Evolutionary conservation across 2,888 invertebrate species (phyloP), one percentile per base, ranked within the genome.

Genomic region (Tinea pellionella): DNA sequence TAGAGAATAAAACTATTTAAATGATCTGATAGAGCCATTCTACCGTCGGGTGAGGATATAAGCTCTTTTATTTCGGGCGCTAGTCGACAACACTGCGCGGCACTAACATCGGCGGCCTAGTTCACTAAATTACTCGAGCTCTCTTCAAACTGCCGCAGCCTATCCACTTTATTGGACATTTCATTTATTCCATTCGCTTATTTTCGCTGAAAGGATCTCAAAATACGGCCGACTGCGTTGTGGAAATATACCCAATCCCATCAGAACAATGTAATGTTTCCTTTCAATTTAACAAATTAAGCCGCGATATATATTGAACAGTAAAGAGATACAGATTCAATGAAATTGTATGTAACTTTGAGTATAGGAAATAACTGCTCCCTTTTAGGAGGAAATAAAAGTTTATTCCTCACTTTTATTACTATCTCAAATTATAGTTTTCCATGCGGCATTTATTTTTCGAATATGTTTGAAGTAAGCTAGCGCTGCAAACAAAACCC

Each of bases 201-300:
- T 82, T 78, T 75, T 73, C 74, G 69, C 64, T 73, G 75, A 77
- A 78, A 75, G 79, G 80, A 79, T 80, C 80, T 72, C 69, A 71
- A 66, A 74, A 81, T 80, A 82, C 82, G 81, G 80, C 70, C 78
- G 76, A 77, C 74, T 78, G 78, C 74, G 77, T 80, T 78, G 74
- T 78, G 73, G 77, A 79, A 83, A 83, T 80, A 83, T 80, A 80
- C 82, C 78, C 82, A 82, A 82, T 82, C 78, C 73, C 71, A 73
- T 74, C 73, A 67, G 75, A 77, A 80, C 77, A 80, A 78, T 80
- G 73, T 77, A 73, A 79, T 79, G 80, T 80, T 82, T 82, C 82
- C 80, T 84, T 84, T 80, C 84, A 82, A 85, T 85, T 84, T 83
- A 80, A 79, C 79, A 83, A 80, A 85, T 83, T 82, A 80, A 78